Evolutionary conservation across 2,888 invertebrate species (phyloP).

Genomic region (Drosophila robusta): DNA sequence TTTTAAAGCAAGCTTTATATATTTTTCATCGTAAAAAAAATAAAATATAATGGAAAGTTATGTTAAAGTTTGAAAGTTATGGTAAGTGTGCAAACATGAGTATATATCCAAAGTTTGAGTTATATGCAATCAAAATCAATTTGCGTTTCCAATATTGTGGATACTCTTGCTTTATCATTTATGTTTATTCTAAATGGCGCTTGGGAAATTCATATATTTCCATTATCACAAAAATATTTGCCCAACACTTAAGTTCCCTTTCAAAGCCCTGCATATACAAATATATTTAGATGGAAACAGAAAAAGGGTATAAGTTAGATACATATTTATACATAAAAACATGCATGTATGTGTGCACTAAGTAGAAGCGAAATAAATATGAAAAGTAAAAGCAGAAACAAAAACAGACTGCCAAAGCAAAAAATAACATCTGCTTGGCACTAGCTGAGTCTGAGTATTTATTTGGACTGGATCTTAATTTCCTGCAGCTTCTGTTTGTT

Average conservation of each 20-base stretch:
- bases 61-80: too few relatives aligned
- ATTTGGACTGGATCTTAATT: not conserved
- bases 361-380: too few relatives aligned
- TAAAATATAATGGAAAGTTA: too few relatives aligned
- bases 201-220: too few relatives aligned
- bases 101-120: too few relatives aligned
- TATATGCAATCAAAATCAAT: too few relatives aligned
- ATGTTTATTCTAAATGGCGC: constrained; percentile 5
- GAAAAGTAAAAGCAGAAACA: not conserved
- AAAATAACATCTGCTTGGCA: not conserved
- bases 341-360: not conserved
- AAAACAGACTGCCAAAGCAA: too few relatives aligned
- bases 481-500: not conserved
- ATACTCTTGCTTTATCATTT: too few relatives aligned
- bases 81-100: too few relatives aligned
- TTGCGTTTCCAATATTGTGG: too few relatives aligned
- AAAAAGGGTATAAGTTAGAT: constrained; percentile 7
- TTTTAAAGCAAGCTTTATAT: too few relatives aligned
- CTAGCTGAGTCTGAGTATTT: not conserved
- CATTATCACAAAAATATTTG: constrained; percentile 36
- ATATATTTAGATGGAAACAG: not conserved
- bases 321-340: constrained; percentile 1
- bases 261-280: not conserved
- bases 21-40: too few relatives aligned
- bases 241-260: constrained; percentile 17